Conservation (phyloP, 2,113 vertebrate genomes). For the Tinamus guttatus region DNA sequence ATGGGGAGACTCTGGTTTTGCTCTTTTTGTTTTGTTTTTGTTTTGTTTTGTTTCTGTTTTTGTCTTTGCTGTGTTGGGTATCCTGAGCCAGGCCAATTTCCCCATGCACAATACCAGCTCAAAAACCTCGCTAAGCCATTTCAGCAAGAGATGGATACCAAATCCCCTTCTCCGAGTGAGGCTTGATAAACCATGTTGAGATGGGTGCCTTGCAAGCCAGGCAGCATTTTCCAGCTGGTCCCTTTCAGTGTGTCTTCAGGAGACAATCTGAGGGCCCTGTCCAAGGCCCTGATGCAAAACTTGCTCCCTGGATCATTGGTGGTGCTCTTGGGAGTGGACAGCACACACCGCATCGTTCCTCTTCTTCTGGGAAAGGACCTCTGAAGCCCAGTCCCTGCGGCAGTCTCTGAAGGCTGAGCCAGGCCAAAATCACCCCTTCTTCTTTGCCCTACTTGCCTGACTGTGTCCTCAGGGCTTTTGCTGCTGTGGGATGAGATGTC, state of each 20-base stretch:
- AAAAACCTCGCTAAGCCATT: background rate
- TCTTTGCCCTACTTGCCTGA: background rate
- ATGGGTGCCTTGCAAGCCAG: background rate
- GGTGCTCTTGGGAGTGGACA: background rate
- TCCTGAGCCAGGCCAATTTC: background rate
- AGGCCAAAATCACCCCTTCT: background rate
- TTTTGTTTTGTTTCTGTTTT: no score
- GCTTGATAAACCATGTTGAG: background rate
- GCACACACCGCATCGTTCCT: background rate
- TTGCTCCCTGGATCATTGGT: background rate
- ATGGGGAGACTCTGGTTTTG: background rate
- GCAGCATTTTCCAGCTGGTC: background rate
- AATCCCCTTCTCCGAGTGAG: background rate
- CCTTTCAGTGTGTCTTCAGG: background rate
- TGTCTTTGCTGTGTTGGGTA: background rate
- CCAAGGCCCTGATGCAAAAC: background rate
- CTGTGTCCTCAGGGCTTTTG: background rate
- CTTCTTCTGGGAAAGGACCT: background rate
- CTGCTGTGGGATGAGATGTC: background rate
- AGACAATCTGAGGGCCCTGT: background rate
- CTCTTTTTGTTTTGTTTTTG: background rate
- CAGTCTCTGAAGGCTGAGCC: background rate
- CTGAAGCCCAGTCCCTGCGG: background rate
- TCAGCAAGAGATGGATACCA: background rate
- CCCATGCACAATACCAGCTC: background rate